A percentile compares a stretch with the other conserved stretches of the same genome.
Conservation (phyloP, 2,888 invertebrate genomes). For the Perizoma flavofasciatum region DNA sequence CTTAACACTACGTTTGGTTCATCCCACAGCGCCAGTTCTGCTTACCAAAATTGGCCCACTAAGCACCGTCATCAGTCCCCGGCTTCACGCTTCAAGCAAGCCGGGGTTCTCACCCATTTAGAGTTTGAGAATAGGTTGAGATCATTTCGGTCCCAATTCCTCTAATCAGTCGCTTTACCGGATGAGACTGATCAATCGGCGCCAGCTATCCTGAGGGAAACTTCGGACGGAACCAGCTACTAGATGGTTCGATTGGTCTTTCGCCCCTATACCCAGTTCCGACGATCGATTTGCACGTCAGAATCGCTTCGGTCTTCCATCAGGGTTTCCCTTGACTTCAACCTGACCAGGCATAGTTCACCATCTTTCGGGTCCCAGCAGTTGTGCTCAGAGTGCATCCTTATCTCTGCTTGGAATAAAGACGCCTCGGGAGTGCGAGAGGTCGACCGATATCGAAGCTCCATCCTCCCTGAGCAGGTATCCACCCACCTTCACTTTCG, state of each 20-base stretch:
- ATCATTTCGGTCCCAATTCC: slow-evolving; percentile 87
- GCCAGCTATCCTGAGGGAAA: too few relatives aligned
- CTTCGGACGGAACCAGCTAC: too few relatives aligned
- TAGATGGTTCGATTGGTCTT: too few relatives aligned
- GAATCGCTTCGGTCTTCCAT: too few relatives aligned
- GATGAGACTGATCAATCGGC: slow-evolving; percentile 77
- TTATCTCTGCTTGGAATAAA: slow-evolving; percentile 68
- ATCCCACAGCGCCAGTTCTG: too few relatives aligned
- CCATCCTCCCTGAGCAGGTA: slow-evolving; percentile 70
- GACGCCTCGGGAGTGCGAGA: slow-evolving; percentile 85
- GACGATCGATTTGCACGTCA: too few relatives aligned
- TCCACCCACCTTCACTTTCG: slow-evolving; percentile 83
- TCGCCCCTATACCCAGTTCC: too few relatives aligned
- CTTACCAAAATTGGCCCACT: too few relatives aligned
- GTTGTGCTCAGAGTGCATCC: slow-evolving; percentile 86
- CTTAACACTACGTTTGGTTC: too few relatives aligned
- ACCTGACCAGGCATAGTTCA: too few relatives aligned
- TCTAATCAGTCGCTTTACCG: slow-evolving; percentile 91
- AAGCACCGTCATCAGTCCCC: slow-evolving; percentile 80
- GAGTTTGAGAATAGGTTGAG: slow-evolving; percentile 86
- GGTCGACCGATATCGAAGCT: slow-evolving; percentile 59
- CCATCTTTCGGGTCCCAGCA: slow-evolving; percentile 84
- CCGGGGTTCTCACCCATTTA: slow-evolving; percentile 77
- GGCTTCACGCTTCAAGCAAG: slow-evolving; percentile 83
- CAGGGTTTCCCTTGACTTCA: too few relatives aligned